phyloP scores from a whole-genome alignment of 1,140 invertebrate genomes.

The Bactericera cockerelli region DNA sequence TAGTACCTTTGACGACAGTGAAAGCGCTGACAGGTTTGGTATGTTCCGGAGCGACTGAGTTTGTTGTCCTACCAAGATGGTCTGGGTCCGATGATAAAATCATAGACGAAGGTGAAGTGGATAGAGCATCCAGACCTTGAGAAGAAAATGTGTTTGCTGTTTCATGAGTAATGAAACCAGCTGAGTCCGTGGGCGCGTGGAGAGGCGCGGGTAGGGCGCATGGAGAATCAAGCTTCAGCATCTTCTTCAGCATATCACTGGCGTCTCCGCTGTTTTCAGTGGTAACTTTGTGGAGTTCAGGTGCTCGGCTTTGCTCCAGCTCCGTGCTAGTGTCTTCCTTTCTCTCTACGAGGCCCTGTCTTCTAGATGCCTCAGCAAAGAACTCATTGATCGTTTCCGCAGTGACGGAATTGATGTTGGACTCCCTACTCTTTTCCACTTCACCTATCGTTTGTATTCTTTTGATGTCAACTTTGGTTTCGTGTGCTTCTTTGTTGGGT shows the following conservation, averaged over 20 bases:
- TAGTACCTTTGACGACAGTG: background rate
- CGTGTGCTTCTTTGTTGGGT: background rate
- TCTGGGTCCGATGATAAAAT: too few relatives aligned
- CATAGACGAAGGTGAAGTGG: too few relatives aligned
- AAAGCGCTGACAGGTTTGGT: background rate
- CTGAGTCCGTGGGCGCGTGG: too few relatives aligned
- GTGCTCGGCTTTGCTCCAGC: background rate
- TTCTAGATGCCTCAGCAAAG: slow-evolving; percentile 1
- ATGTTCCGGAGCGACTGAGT: background rate
- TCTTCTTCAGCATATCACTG: background rate
- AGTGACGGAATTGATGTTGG: background rate
- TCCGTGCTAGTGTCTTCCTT: background rate
- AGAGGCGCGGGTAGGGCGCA: too few relatives aligned
- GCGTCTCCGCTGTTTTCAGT: background rate
- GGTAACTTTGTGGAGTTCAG: background rate
- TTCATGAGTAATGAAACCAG: background rate
- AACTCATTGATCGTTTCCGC: background rate
- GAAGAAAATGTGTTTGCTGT: too few relatives aligned
- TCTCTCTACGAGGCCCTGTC: background rate
- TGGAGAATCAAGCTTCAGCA: background rate
- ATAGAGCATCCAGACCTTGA: too few relatives aligned
- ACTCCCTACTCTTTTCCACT: background rate
- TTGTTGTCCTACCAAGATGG: background rate
- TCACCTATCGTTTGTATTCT: too few relatives aligned
- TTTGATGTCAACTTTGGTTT: background rate